phyloP scores from a whole-genome alignment of 2,888 invertebrate species.

The Molorchus minor region DNA sequence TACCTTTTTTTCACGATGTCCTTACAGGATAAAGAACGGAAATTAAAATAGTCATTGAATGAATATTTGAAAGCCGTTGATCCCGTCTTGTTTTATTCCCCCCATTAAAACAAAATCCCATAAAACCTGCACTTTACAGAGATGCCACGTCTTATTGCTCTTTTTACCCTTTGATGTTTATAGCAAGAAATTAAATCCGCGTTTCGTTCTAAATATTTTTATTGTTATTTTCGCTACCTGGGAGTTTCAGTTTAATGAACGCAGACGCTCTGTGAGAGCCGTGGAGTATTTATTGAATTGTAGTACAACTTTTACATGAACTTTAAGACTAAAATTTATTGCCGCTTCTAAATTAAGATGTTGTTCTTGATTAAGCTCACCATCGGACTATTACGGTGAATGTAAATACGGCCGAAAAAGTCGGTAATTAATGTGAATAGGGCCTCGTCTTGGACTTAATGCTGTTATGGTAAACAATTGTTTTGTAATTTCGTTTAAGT shows the following conservation, averaged over 20 bases:
- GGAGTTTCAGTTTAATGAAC: constrained; percentile 31
- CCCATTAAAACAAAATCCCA: constrained; percentile 1
- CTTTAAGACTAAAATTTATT: constrained; percentile 53
- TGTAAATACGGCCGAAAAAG: constrained; percentile 41
- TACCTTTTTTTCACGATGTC: too few species aligned
- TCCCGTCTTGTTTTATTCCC: background rate
- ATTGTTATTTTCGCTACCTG: constrained; percentile 24
- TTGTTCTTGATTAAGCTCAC: constrained; percentile 51
- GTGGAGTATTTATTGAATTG: constrained; percentile 51
- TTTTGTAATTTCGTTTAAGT: constrained; percentile 20
- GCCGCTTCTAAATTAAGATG: constrained; percentile 53
- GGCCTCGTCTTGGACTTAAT: constrained; percentile 7
- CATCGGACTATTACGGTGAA: constrained; percentile 33
- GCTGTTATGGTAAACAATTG: constrained; percentile 32
- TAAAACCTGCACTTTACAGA: constrained; percentile 6
- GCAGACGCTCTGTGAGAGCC: constrained; percentile 41
- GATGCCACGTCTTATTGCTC: background rate
- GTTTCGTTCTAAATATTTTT: constrained; percentile 20
- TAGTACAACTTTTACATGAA: constrained; percentile 51
- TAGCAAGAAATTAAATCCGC: background rate
- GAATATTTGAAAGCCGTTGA: too few species aligned
- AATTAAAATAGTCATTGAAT: too few species aligned
- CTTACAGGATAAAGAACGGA: too few species aligned
- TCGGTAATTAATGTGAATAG: constrained; percentile 35
- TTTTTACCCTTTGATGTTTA: constrained; percentile 5